Evolutionary conservation across 2,797 vertebrate species (phyloP).

Genomic region (Pangasius djambal): DNA sequence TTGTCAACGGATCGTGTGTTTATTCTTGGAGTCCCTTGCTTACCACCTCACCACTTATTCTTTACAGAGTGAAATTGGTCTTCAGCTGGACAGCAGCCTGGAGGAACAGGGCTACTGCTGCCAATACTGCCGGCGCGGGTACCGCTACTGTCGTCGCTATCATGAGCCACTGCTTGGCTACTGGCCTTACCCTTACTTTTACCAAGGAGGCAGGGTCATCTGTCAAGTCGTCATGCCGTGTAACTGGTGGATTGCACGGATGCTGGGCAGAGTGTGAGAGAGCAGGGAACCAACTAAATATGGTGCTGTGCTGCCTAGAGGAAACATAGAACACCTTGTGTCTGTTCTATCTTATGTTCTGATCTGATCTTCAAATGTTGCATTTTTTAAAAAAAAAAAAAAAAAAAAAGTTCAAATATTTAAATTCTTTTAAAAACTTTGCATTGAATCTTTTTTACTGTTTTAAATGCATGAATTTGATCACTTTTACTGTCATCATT

Average conservation of each 20-base stretch:
- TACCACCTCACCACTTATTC: constrained; percentile 56
- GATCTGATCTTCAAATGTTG: not conserved
- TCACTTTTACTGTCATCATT: not conserved
- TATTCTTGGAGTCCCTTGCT: not conserved
- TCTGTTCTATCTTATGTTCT: not conserved
- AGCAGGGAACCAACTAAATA: not conserved
- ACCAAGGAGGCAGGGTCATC: constrained; percentile 85
- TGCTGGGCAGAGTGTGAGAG: constrained; percentile 87
- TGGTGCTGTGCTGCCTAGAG: constrained; percentile 38
- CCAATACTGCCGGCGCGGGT: constrained; percentile 87
- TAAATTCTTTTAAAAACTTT: not conserved
- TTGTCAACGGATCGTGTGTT: not conserved
- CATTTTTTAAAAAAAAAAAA: not conserved
- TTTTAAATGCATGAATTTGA: not conserved
- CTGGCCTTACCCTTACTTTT: constrained; percentile 94
- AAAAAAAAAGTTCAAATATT: no score
- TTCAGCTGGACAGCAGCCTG: constrained; percentile 88
- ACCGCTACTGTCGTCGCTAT: constrained; percentile 89
- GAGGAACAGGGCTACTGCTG: constrained; percentile 91
- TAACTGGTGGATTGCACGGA: constrained; percentile 97
- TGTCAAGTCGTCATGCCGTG: constrained; percentile 96
- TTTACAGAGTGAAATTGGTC: constrained; percentile 84
- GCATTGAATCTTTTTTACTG: not conserved
- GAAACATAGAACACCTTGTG: constrained; percentile 1
- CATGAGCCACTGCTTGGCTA: constrained; percentile 90